Base-by-base conservation (phyloP, 2,113 vertebrate species). In the Peromyscus californicus region DNA sequence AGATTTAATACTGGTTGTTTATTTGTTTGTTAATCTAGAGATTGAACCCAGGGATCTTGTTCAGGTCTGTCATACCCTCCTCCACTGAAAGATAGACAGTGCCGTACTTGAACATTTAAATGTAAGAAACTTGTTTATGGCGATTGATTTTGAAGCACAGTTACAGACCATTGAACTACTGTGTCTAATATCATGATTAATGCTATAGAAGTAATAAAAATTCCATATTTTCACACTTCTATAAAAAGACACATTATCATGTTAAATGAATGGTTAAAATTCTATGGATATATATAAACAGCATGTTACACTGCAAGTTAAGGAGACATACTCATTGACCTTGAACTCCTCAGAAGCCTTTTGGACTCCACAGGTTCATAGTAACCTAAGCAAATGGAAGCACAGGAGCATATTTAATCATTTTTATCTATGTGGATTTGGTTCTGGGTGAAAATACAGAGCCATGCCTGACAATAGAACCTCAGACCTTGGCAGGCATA, bases 331-430 rank as follows among this genome's bases (percentile, higher is more conserved):
- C 22, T 17, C 4, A 83, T 5, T 83, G 36, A 84, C 5, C 19
- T 79, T 94, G 54, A 19, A 26, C 0, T 1, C 17, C 21, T 61
- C 31, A 33, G 19, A 57, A 61, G 6, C 51, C 4, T 33, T 92
- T 95, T 93, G 45, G 91, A 57, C 94, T 88, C 9, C 26, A 78
- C 21, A 90, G 29, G 69, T 87, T 79, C 12, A 69, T 54, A 84
- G 75, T 45, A 33, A 36, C 54, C 11, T 93, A 57, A 63, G 79
- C 84, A 88, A 89, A 92, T 48, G 3, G 26, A 4, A 17, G 16
- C 29, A 21, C 3, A 3, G 57, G 78, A 3, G 7, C 69, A 0
- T 65, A 80, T n/a, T 95, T 59, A 67, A 91, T 74, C 24, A 80
- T 8, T 80, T 79, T 86, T 65, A 45, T 59, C 0, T 59, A 61